Conservation (phyloP, 2,888 invertebrate species). For the Stenichneumon culpator region DNA sequence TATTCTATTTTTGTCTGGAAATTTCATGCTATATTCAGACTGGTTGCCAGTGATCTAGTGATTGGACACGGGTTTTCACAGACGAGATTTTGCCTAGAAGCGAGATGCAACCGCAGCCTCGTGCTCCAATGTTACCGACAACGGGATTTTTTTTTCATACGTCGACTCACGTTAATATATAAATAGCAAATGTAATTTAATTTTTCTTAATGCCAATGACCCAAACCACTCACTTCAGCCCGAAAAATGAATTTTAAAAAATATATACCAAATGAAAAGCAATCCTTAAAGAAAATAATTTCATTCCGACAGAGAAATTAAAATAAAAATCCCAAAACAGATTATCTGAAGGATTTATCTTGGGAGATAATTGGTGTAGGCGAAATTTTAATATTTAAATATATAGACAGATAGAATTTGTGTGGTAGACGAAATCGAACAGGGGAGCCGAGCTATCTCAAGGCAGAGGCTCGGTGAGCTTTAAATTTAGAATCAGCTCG, state of each 20-base stretch:
- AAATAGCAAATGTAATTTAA: background rate
- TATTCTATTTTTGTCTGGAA: slow-evolving; percentile 58
- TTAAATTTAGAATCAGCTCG: slow-evolving; percentile 83
- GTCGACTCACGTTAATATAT: background rate
- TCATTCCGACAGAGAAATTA: background rate
- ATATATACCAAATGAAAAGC: too few species aligned
- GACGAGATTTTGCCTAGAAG: slow-evolving; percentile 1
- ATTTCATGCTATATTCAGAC: slow-evolving; percentile 39
- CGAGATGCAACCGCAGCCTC: background rate
- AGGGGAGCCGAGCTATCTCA: slow-evolving; percentile 73
- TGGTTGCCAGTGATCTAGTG: slow-evolving; percentile 29
- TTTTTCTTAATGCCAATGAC: too few species aligned
- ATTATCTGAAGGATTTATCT: background rate
- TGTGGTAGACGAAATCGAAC: slow-evolving; percentile 30
- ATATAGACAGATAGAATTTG: slow-evolving; percentile 42
- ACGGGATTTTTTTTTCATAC: background rate
- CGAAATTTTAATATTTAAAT: slow-evolving; percentile 35
- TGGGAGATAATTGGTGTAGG: background rate
- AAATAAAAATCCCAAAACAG: background rate
- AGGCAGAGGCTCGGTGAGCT: slow-evolving; percentile 73
- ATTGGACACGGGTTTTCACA: slow-evolving; percentile 15
- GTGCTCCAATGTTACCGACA: background rate
- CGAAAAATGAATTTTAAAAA: too few species aligned
- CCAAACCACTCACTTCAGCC: too few species aligned
- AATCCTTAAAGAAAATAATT: too few species aligned